Conservation (phyloP, 2,797 vertebrate species). For the Nyctibius grandis region DNA sequence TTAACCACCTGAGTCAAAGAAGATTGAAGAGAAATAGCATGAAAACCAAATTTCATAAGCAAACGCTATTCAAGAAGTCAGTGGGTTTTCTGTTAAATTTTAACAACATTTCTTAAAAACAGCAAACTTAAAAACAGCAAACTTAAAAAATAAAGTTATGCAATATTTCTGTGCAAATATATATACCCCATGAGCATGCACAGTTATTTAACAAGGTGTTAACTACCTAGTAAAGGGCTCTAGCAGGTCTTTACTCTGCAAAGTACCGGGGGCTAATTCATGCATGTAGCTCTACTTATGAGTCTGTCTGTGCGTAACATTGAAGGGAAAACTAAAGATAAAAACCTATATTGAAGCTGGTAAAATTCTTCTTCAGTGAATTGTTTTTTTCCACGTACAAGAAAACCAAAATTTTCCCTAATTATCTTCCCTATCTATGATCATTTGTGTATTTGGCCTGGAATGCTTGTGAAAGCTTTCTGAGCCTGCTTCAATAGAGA, state of each 20-base stretch:
- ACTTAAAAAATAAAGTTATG: neutral
- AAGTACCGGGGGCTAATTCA: neutral
- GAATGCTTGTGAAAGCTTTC: neutral
- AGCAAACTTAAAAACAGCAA: too few species aligned
- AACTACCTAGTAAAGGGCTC: neutral
- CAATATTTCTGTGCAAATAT: neutral
- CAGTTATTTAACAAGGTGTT: neutral
- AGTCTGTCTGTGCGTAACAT: neutral
- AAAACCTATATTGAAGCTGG: neutral
- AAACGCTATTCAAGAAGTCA: neutral
- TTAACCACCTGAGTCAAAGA: rapidly evolving
- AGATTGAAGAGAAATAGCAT: neutral
- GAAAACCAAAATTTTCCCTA: neutral
- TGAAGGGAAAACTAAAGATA: neutral
- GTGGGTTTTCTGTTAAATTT: neutral
- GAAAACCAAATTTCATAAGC: neutral
- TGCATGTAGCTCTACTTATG: neutral
- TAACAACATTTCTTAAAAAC: too few species aligned
- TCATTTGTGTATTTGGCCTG: neutral
- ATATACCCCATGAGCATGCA: neutral
- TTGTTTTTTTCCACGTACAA: rapidly evolving
- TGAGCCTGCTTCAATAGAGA: neutral
- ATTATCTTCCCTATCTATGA: neutral
- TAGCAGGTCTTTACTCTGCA: neutral
- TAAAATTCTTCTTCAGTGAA: neutral